phyloP scores from a whole-genome alignment of 2,888 invertebrate genomes.

The Matsumyia berberina region DNA sequence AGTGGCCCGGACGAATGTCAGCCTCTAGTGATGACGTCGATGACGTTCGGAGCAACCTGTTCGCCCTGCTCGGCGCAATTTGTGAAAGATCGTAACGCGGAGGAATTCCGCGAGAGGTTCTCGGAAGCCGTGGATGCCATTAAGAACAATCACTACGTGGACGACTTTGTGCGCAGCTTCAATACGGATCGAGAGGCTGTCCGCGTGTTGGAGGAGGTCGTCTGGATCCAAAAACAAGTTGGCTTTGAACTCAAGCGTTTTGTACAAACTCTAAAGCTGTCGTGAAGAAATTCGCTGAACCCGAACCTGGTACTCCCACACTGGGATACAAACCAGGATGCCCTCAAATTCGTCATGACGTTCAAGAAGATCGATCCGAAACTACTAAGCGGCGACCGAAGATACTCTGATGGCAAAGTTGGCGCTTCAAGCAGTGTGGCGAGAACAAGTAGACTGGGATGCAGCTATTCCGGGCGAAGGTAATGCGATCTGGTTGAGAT shows the following conservation, averaged over 20 bases:
- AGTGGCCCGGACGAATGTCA: not conserved
- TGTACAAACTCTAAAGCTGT: too few relatives aligned
- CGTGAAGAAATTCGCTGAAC: not conserved
- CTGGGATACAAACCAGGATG: too few relatives aligned
- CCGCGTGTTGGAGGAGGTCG: not conserved
- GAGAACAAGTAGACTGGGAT: not conserved
- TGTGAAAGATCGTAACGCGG: too few relatives aligned
- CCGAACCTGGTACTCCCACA: not conserved
- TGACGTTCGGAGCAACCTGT: too few relatives aligned
- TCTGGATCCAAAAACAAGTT: not conserved
- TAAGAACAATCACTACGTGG: conserved; percentile 30
- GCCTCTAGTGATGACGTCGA: too few relatives aligned
- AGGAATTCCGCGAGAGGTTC: too few relatives aligned
- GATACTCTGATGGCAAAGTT: not conserved
- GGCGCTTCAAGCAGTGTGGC: not conserved
- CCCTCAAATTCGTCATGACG: not conserved
- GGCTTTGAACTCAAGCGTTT: not conserved
- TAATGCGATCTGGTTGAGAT: conserved; percentile 40
- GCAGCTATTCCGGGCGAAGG: conserved; percentile 8
- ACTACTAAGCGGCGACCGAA: not conserved
- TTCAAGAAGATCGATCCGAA: not conserved
- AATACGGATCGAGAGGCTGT: conserved; percentile 2
- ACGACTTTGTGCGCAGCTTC: conserved; percentile 17
- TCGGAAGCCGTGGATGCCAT: conserved; percentile 20
- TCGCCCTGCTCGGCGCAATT: too few relatives aligned